These are phyloP conservation scores for Rhamnusium bicolor DNA, from an alignment of 2,888 invertebrate genomes.

Conservation along the genomic window DNA sequence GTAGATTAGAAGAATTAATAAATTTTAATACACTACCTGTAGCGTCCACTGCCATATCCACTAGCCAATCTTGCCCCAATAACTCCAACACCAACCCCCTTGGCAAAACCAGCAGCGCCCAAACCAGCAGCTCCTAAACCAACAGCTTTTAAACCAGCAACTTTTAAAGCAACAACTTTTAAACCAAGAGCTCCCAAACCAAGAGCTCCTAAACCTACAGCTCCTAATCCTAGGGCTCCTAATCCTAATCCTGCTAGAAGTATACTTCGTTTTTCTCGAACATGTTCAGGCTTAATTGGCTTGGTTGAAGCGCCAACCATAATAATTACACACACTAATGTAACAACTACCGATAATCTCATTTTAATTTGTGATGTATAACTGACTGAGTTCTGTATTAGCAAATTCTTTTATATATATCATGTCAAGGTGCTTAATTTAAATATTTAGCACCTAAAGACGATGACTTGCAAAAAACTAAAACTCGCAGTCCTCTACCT, in stretches of 20 bases:
- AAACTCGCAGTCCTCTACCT: no score
- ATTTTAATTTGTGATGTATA: neutral
- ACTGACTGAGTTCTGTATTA: no score
- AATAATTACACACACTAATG: neutral
- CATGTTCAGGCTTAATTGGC: neutral
- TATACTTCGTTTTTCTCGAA: neutral
- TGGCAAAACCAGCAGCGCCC: conserved; percentile 33
- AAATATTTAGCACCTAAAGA: no score
- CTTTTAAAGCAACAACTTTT: no score
- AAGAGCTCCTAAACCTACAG: no score
- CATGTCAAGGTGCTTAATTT: no score
- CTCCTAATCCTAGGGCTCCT: no score
- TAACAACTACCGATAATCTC: neutral
- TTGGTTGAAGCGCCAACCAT: neutral
- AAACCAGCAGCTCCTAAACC: conserved; percentile 29
- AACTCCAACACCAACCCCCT: conserved; percentile 30
- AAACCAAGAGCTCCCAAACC: no score
- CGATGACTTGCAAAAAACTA: neutral
- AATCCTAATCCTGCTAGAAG: neutral
- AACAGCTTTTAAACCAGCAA: conserved; percentile 32
- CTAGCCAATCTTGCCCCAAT: conserved; percentile 25
- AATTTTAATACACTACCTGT: no score
- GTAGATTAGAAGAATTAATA: no score
- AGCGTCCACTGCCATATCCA: neutral
- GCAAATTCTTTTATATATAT: no score